These are phyloP conservation scores for Myxocyprinus asiaticus DNA, from an alignment of 2,113 vertebrate species.

Conservation along the genomic window DNA sequence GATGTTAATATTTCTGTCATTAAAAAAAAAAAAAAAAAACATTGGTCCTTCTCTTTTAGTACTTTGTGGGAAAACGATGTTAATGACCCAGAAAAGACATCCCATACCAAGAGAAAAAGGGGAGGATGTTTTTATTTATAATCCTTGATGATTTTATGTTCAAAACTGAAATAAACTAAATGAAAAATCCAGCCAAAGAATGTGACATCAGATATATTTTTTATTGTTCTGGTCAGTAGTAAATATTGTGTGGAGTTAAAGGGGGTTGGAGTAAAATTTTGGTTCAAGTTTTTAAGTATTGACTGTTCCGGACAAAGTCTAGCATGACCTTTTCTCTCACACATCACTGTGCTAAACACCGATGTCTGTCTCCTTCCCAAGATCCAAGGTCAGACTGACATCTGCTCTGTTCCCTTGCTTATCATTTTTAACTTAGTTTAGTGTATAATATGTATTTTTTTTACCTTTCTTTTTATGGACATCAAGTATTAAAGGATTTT, in stretches of 20 bases:
- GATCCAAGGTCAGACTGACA: conserved; percentile 8
- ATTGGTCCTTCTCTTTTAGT: too few relatives aligned
- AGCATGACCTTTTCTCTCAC: not conserved
- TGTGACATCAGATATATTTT: too few relatives aligned
- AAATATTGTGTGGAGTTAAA: not conserved
- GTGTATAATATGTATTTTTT: not conserved
- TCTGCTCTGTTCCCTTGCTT: not conserved
- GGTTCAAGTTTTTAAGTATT: not conserved
- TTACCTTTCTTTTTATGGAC: not conserved
- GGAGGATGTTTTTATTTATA: too few relatives aligned
- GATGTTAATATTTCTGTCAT: too few relatives aligned
- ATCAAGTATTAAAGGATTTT: not conserved
- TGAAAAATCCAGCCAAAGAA: too few relatives aligned
- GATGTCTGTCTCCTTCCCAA: conserved; percentile 1
- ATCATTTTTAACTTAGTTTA: not conserved
- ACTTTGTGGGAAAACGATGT: too few relatives aligned
- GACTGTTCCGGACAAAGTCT: conserved; percentile 40
- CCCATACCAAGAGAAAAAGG: too few relatives aligned
- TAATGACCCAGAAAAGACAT: too few relatives aligned
- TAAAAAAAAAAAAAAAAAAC: too few relatives aligned
- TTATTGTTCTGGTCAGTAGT: too few relatives aligned
- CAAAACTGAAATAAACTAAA: too few relatives aligned
- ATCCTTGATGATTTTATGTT: too few relatives aligned
- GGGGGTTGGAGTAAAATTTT: conserved; percentile 31
- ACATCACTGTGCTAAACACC: not conserved